Percentiles rank a stretch among this genome's conserved stretches.
These are phyloP conservation scores for Schlechtendalia chinensis DNA, from an alignment of 1,140 invertebrate genomes.

Conservation along the genomic window DNA sequence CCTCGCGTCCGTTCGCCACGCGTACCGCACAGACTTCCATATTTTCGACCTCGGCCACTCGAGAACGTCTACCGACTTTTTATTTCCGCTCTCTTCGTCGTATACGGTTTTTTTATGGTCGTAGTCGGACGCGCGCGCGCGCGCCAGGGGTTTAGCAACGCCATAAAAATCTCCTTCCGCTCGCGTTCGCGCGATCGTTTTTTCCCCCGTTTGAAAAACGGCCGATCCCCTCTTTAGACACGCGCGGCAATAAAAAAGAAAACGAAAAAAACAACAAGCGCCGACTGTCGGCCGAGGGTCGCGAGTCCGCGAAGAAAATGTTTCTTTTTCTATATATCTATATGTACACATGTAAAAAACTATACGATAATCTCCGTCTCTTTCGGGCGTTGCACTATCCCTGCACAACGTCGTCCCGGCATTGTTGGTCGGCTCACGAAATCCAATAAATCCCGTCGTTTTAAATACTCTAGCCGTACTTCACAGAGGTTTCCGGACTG, in stretches of 20 bases:
- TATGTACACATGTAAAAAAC: no score
- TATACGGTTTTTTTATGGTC: no score
- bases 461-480: no score
- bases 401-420: no score
- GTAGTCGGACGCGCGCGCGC: not conserved
- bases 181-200: not conserved
- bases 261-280: no score
- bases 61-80: slow-evolving; percentile 14
- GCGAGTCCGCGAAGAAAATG: slow-evolving; percentile 26
- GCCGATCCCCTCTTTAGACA: not conserved
- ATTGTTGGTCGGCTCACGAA: no score
- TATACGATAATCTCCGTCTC: no score
- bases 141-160: slow-evolving; percentile 19
- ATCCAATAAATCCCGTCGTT: no score
- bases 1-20: slow-evolving; percentile 1
- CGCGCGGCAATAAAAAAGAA: slow-evolving; percentile 35
- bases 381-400: no score
- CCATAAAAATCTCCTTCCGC: slow-evolving; percentile 43
- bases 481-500: no score
- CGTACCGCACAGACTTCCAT: slow-evolving; percentile 11
- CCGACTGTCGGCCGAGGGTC: not conserved
- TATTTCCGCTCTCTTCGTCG: not conserved
- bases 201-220: slow-evolving; percentile 15
- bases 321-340: no score
- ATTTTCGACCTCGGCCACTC: slow-evolving; percentile 34